Base-by-base conservation (phyloP, 2,113 vertebrate species). In the Ceyx cyanopectus region DNA sequence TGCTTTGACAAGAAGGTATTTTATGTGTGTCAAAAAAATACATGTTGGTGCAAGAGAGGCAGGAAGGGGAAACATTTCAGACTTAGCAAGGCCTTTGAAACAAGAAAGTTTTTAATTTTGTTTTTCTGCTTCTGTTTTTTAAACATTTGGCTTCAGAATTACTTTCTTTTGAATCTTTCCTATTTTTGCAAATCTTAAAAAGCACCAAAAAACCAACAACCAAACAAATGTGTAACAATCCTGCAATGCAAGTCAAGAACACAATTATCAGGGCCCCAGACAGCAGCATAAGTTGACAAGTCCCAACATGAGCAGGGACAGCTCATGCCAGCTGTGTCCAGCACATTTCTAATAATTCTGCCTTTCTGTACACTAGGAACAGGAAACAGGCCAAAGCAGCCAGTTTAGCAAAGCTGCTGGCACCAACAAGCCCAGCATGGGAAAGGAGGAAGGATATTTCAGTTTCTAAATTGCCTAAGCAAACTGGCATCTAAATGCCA, bases 41-140 rank as follows among this genome's bases (percentile, higher is more conserved):
- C 13, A 26, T 1, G 0, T 3, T 17, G 62, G 5, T 40, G 45
- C 62, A 57, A 50, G 45, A 53, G n/a, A 91, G 89, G 87, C 92
- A 95, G 87, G 91, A 92, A 91, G 74, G 5, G 19, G 26, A 68
- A 45, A 43, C 0, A 3, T 62, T 85, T 73, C 46, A 61, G 12
- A 89, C 67, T 81, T 11, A 77, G 26, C 40, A 45, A 74, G 27
- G 29, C 14, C 84, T 56, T 27, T 15, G 48, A 72, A 81, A 79
- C 22, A 70, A 45, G 70, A 32, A 2, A 1, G 0, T 4, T 3
- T 45, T 61, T 37, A 54, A 45, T 7, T 3, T 3, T 7, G 10
- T 34, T 40, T 51, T 32, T 30, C 58, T 23, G 0, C 73, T 88
- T 51, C 46, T 50, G 32, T 20, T 70, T 87, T 76, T 70, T 1